phyloP scores from a whole-genome alignment of 2,113 vertebrate genomes.

The Scalopus aquaticus region DNA sequence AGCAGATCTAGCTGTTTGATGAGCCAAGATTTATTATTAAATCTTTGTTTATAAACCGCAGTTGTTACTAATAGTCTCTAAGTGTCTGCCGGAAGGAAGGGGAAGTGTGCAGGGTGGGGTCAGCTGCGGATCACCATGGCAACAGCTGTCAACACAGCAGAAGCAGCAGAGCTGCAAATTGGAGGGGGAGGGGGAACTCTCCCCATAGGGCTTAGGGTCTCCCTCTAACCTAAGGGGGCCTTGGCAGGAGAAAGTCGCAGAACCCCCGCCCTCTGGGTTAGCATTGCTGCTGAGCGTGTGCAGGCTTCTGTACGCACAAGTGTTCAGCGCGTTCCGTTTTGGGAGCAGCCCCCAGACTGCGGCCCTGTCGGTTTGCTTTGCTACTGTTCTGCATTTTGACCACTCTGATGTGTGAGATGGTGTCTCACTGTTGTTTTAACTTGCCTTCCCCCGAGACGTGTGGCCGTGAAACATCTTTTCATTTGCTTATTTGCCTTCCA shows the following conservation, averaged over 20 bases:
- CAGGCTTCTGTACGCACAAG: no score
- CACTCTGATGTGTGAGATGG: not conserved
- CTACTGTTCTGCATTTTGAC: not conserved
- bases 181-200: not conserved
- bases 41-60: not conserved
- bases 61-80: constrained; percentile 2
- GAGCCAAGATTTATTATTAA: not conserved
- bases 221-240: no score
- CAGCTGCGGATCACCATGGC: not conserved
- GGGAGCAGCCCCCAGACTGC: not conserved
- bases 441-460: not conserved
- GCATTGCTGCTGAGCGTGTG: not conserved
- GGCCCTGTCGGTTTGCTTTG: not conserved
- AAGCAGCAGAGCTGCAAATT: not conserved
- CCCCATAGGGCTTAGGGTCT: no score
- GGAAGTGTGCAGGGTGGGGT: constrained; percentile 20
- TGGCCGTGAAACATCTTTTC: not conserved
- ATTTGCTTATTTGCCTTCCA: not conserved
- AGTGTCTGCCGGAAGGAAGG: not conserved
- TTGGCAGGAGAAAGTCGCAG: no score
- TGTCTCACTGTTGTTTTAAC: not conserved
- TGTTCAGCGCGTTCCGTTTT: not conserved
- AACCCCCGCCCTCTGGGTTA: no score
- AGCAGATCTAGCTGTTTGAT: not conserved
- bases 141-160: not conserved